Percentiles rank a stretch among this genome's conserved stretches.
These are phyloP conservation scores for Etheostoma nigrum DNA, from an alignment of 2,797 vertebrate species.

Conservation along the genomic window DNA sequence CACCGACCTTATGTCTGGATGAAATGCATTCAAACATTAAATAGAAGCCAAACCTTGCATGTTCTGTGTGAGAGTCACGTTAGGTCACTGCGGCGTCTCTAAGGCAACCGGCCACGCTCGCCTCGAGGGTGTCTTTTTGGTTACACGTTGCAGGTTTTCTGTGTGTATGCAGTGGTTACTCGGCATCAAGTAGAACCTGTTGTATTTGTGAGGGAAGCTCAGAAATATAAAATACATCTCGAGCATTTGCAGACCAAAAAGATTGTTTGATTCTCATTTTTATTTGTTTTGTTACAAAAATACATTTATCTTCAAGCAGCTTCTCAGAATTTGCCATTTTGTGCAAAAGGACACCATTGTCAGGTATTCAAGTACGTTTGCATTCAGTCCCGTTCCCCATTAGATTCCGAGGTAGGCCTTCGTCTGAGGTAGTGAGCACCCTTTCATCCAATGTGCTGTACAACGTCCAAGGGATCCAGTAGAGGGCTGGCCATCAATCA, in stretches of 20 bases:
- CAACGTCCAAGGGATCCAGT: constrained; percentile 4
- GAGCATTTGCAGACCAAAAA: not conserved
- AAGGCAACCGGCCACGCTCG: too few species aligned
- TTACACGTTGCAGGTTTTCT: too few species aligned
- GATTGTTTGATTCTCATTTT: constrained; percentile 27
- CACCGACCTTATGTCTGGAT: not conserved
- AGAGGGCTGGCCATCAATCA: too few species aligned
- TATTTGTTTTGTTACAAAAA: constrained; percentile 74
- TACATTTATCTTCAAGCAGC: constrained; percentile 75
- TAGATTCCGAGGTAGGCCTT: constrained; percentile 77
- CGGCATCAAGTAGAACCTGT: too few species aligned
- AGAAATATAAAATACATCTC: too few species aligned
- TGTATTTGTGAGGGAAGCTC: too few species aligned
- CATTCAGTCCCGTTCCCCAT: constrained; percentile 52
- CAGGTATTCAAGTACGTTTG: constrained; percentile 79
- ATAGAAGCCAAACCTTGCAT: too few species aligned
- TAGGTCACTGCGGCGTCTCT: too few species aligned
- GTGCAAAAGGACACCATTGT: constrained; percentile 77
- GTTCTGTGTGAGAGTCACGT: too few species aligned
- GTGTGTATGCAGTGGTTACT: too few species aligned
- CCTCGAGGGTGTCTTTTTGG: too few species aligned
- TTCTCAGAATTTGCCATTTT: constrained; percentile 51
- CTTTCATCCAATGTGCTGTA: constrained; percentile 6
- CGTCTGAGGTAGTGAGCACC: constrained; percentile 74
- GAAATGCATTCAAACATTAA: not conserved